These are phyloP conservation scores for Anoplolepis gracilipes DNA, from an alignment of 1,140 invertebrate genomes.

Conservation along the genomic window DNA sequence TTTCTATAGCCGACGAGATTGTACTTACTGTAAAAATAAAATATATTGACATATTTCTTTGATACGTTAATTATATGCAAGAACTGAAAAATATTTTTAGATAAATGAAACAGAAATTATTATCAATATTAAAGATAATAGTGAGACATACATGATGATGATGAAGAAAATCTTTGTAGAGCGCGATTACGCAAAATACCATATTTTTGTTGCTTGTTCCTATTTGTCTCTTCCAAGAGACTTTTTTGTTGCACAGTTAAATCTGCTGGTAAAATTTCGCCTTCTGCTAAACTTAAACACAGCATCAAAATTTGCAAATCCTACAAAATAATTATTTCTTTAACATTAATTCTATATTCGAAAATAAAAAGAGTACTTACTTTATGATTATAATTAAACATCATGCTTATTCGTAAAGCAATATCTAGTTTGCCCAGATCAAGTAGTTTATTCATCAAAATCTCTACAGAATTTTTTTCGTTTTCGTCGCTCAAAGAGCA, in stretches of 20 bases:
- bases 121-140: neutral
- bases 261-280: slow-evolving; percentile 80
- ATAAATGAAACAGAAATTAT: neutral
- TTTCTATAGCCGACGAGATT: slow-evolving; percentile 27
- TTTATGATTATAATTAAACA: slow-evolving; percentile 81
- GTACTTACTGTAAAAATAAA: slow-evolving; percentile 46
- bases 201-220: slow-evolving; percentile 74
- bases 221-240: slow-evolving; percentile 72
- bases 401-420: slow-evolving; percentile 78
- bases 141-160: slow-evolving; percentile 73
- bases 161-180: slow-evolving; percentile 75
- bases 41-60: neutral
- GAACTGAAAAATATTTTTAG: neutral
- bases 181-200: slow-evolving; percentile 72
- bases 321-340: slow-evolving; percentile 61
- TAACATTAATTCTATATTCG: neutral
- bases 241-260: slow-evolving; percentile 78
- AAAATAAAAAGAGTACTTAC: slow-evolving; percentile 62
- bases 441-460: slow-evolving; percentile 79
- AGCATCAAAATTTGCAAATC: slow-evolving; percentile 81
- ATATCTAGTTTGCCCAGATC: slow-evolving; percentile 78
- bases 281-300: slow-evolving; percentile 82
- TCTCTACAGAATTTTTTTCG: slow-evolving; percentile 75
- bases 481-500: slow-evolving; percentile 72
- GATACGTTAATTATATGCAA: neutral